Evolutionary conservation across 2,888 invertebrate genomes (phyloP), one percentile per base, ranked within the genome.

Genomic region (Anoncus sp.): DNA sequence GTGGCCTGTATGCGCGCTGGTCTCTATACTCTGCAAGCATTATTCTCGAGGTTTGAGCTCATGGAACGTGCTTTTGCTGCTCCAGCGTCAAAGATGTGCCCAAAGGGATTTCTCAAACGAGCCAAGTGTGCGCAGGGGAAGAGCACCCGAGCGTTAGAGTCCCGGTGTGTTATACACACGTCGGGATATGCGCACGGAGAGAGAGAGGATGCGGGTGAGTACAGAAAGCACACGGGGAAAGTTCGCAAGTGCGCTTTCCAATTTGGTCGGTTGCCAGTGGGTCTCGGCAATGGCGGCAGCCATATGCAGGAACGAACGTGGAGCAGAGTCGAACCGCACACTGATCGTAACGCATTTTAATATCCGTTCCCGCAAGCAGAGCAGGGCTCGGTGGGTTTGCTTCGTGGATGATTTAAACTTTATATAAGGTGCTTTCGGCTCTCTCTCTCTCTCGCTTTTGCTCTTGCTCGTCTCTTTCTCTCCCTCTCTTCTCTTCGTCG

Each of bases 211-310:
- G 77, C 70, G 71, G 62, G 45, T 73, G 72, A 73, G 63, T 70
- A 70, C 75, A 66, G 66, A 38, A 75, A 75, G 78, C 75, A 57
- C 63, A 65, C 55, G 76, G 80, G 81, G 38, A 84, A 86, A 87
- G 79, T 87, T 87, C 79, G 83, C 85, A 84, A 85, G 81, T 85
- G 84, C 83, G 83, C 85, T 89, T 87, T 87, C 86, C 88, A 89
- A 90, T 90, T 90, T 90, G 87, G 87, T 87, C 77, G 79, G 80
- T 77, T 87, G 89, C 89, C 89, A 90, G 85, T 86, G 83, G 85
- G 82, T 82, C 71, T 79, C 81, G 79, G 72, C 75, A 67, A 77
- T 65, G 77, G 69, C 31, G 72, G 38, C 38, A 31, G 75, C 75
- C 74, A 76, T 84, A 80, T 79, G 79, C 75, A 81, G 75, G 75